These are phyloP conservation scores for Acanthopagrus latus DNA, from an alignment of 2,797 vertebrate species.

Conservation along the genomic window DNA sequence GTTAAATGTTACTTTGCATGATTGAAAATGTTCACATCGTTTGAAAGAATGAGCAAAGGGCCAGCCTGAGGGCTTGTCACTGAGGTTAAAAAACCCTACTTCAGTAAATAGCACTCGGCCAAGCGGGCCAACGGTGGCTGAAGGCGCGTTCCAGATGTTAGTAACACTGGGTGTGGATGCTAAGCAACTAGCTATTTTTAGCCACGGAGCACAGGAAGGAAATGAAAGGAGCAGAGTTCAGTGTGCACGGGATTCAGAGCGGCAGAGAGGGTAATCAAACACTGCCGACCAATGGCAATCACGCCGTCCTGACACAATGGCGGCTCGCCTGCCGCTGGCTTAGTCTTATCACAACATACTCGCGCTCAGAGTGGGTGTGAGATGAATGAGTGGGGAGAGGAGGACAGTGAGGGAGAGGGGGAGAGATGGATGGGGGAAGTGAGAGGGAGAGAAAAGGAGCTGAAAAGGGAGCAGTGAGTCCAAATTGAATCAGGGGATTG, in stretches of 20 bases:
- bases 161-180: conserved; percentile 71
- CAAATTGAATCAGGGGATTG: conserved; percentile 65
- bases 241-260: conserved; percentile 54
- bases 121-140: conserved; percentile 38
- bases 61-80: conserved; percentile 28
- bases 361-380: conserved; percentile 59
- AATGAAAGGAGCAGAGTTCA: conserved; percentile 78
- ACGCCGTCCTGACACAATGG: conserved; percentile 58
- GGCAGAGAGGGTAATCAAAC: conserved; percentile 71
- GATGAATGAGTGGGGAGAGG: conserved; percentile 63
- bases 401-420: conserved; percentile 46
- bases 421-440: conserved; percentile 54
- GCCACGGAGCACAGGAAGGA: conserved; percentile 63
- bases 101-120: conserved; percentile 60
- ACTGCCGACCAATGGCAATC: conserved; percentile 65
- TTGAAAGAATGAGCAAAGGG: conserved; percentile 33
- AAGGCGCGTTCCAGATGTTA: conserved; percentile 73
- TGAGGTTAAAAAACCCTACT: conserved; percentile 59
- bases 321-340: conserved; percentile 56
- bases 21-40: conserved; percentile 18
- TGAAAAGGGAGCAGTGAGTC: conserved; percentile 56
- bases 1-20: conserved; percentile 23
- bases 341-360: conserved; percentile 73
- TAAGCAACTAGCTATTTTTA: conserved; percentile 80
- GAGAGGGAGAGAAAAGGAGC: conserved; percentile 44